Conservation (phyloP, 1,140 invertebrate genomes). For the Philotrypesis tridentata region DNA sequence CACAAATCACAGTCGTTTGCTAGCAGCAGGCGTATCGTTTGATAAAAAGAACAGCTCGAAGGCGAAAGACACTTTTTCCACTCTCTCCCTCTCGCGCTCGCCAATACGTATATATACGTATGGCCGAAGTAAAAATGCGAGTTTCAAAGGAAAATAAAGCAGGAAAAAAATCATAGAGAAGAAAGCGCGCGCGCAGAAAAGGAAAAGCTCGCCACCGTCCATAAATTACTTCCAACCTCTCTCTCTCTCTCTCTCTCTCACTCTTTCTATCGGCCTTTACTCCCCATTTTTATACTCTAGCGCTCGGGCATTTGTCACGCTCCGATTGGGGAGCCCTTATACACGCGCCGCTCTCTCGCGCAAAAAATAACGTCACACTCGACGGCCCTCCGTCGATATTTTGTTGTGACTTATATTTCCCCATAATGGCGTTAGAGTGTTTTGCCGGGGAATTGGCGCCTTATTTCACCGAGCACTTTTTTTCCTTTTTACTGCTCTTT, state of each 20-base stretch:
- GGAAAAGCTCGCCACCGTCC: background rate
- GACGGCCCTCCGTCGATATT: slow-evolving; percentile 39
- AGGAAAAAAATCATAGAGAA: background rate
- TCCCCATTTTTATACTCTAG: slow-evolving; percentile 32
- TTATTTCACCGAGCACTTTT: slow-evolving; percentile 29
- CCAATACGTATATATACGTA: background rate
- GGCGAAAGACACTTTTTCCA: slow-evolving; percentile 1
- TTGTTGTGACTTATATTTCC: slow-evolving; percentile 51
- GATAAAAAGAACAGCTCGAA: slow-evolving; percentile 6
- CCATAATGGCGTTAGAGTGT: slow-evolving; percentile 45
- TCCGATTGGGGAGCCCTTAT: slow-evolving; percentile 29
- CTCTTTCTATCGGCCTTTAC: background rate
- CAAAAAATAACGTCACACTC: slow-evolving; percentile 38
- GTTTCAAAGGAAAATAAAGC: slow-evolving; percentile 5
- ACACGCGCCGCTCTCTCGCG: background rate
- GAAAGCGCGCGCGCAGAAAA: background rate
- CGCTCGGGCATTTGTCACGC: slow-evolving; percentile 41
- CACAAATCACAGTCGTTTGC: background rate
- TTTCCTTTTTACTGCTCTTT: too few relatives aligned
- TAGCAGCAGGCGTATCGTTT: background rate
- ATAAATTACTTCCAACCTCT: slow-evolving; percentile 35
- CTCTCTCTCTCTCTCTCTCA: background rate
- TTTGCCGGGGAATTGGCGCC: slow-evolving; percentile 20
- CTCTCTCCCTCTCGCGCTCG: background rate
- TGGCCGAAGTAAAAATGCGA: slow-evolving; percentile 12